phyloP scores from a whole-genome alignment of 2,888 invertebrate species.

The Heliconius charithonia region DNA sequence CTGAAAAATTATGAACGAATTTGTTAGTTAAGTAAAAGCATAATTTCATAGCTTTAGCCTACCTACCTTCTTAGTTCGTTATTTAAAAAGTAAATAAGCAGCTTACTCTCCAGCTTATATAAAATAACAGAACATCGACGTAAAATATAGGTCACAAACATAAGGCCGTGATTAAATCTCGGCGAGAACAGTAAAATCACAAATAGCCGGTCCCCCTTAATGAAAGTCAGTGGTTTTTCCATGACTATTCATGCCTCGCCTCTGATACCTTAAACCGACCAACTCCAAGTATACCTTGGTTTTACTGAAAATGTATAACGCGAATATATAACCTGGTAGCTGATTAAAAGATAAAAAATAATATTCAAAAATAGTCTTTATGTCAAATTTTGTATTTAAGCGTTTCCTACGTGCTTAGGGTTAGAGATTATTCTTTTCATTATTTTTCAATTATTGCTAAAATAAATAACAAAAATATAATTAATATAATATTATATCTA shows the following conservation, averaged over 20 bases:
- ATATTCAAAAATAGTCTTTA: no score
- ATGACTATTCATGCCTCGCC: constrained; percentile 73
- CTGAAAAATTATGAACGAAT: no score
- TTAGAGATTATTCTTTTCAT: no score
- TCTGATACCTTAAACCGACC: constrained; percentile 48
- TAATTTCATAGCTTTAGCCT: neutral
- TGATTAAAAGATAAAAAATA: neutral
- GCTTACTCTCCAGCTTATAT: neutral
- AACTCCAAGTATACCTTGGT: constrained; percentile 28
- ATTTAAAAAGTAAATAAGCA: neutral
- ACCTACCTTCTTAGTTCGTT: neutral
- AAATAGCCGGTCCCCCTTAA: constrained; percentile 55
- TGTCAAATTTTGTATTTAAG: no score
- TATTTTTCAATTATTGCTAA: no score
- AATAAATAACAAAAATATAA: no score
- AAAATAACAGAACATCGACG: constrained; percentile 2
- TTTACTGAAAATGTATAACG: constrained; percentile 7
- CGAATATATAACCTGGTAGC: constrained; percentile 22
- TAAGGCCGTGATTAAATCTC: constrained; percentile 33
- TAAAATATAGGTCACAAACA: constrained; percentile 29
- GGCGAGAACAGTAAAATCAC: constrained; percentile 49
- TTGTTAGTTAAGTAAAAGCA: neutral
- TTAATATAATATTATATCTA: no score
- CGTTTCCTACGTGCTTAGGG: no score
- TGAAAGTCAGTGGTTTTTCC: constrained; percentile 69